phyloP scores from a whole-genome alignment of 2,888 invertebrate genomes.

The Lottia gigantea region DNA sequence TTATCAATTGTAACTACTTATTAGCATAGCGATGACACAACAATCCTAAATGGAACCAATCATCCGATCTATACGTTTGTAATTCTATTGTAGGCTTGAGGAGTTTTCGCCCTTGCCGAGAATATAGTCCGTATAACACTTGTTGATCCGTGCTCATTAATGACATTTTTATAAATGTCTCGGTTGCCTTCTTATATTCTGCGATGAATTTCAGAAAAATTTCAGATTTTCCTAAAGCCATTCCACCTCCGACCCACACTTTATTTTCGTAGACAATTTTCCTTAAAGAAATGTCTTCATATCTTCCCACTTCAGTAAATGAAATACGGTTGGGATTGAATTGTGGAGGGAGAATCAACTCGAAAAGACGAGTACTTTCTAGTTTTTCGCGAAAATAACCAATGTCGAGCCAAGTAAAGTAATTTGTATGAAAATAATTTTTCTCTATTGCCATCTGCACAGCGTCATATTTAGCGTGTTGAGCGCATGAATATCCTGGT shows the following conservation, averaged over 20 bases:
- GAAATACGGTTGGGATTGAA: slow-evolving; percentile 29
- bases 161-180: slow-evolving; percentile 27
- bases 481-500: slow-evolving; percentile 43
- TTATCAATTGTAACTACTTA: neutral
- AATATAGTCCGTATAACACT: slow-evolving; percentile 23
- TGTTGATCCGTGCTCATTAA: slow-evolving; percentile 38
- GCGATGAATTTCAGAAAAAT: slow-evolving; percentile 23
- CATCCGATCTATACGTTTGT: neutral
- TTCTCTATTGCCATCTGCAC: slow-evolving; percentile 30
- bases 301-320: slow-evolving; percentile 17
- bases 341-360: slow-evolving; percentile 23
- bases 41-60: neutral
- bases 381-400: slow-evolving; percentile 42
- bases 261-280: slow-evolving; percentile 33
- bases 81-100: neutral
- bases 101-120: neutral
- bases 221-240: slow-evolving; percentile 26
- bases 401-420: slow-evolving; percentile 47
- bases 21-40: neutral
- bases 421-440: slow-evolving; percentile 33
- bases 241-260: slow-evolving; percentile 41
- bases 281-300: slow-evolving; percentile 6
- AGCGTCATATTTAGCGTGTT: slow-evolving; percentile 45
- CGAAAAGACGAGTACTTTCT: slow-evolving; percentile 26
- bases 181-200: slow-evolving; percentile 26